phyloP scores from a whole-genome alignment of 2,113 vertebrate genomes.

The Microtus ochrogaster region DNA sequence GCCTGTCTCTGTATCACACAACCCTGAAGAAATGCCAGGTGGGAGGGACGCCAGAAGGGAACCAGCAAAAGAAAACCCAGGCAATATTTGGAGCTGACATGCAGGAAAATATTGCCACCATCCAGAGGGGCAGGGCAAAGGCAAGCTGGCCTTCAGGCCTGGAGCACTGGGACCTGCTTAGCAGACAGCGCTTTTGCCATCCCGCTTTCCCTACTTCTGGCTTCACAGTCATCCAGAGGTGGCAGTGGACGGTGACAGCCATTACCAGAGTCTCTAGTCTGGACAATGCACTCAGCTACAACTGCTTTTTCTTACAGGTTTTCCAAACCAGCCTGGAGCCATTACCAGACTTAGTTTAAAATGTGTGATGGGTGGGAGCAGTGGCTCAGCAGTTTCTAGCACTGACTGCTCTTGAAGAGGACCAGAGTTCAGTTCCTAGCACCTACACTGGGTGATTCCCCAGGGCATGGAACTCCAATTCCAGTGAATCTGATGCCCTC shows the following conservation, averaged over 20 bases:
- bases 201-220: background rate
- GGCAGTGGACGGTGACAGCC: background rate
- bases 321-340: background rate
- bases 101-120: background rate
- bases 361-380: background rate
- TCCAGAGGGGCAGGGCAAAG: background rate
- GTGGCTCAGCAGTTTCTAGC: no score
- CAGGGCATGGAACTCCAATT: background rate
- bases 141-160: background rate
- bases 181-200: background rate
- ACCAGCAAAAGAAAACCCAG: slow-evolving; percentile 25
- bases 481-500: background rate
- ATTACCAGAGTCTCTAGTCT: background rate
- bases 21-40: background rate
- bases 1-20: slow-evolving; percentile 15
- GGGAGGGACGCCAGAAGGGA: slow-evolving; percentile 2
- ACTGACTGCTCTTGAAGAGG: background rate
- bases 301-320: background rate
- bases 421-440: background rate
- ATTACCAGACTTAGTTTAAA: slow-evolving; percentile 3
- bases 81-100: background rate
- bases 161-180: background rate
- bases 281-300: background rate
- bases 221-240: background rate
- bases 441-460: background rate